Percentiles rank a stretch among this genome's conserved stretches.
Evolutionary conservation across 2,797 vertebrate species (phyloP).

Genomic region (Tragopan temminckii): DNA sequence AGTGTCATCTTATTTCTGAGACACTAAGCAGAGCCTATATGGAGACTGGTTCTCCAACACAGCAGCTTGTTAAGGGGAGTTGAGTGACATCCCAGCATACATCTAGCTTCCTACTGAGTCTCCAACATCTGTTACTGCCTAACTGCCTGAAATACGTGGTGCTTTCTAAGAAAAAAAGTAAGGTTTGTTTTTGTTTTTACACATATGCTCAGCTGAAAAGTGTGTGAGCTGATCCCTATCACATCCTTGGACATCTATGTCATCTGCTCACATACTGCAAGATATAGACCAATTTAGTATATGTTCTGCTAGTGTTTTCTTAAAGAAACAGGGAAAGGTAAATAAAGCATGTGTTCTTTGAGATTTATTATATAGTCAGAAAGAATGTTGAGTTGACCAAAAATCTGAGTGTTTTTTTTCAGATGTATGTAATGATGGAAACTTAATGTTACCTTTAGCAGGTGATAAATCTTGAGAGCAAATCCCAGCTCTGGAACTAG

Average conservation of each 20-base stretch:
- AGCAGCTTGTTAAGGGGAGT: slow-evolving; percentile 78
- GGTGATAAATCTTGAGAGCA: slow-evolving; percentile 50
- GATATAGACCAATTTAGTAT: slow-evolving; percentile 35
- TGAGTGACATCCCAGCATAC: slow-evolving; percentile 77
- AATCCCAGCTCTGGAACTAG: slow-evolving; percentile 44
- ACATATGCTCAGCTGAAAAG: slow-evolving; percentile 74
- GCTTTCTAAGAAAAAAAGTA: slow-evolving; percentile 74
- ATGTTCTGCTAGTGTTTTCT: slow-evolving; percentile 21
- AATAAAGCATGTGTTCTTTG: neutral
- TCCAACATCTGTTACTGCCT: slow-evolving; percentile 80
- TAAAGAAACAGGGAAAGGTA: slow-evolving; percentile 54
- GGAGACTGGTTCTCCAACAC: slow-evolving; percentile 73
- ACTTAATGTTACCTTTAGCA: neutral
- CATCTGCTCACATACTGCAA: slow-evolving; percentile 59
- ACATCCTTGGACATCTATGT: slow-evolving; percentile 72
- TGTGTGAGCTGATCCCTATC: slow-evolving; percentile 74
- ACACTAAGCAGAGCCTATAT: slow-evolving; percentile 73
- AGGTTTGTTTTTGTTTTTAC: slow-evolving; percentile 79
- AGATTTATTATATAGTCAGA: neutral
- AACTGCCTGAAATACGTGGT: slow-evolving; percentile 70
- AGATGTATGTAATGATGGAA: neutral
- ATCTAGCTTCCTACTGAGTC: slow-evolving; percentile 78
- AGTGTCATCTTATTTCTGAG: slow-evolving; percentile 74
- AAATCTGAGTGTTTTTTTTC: neutral
- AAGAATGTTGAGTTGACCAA: neutral